A percentile compares a stretch with the other conserved stretches of the same genome.
Conservation (phyloP, 2,113 vertebrate genomes). For the Gnathonemus longibarbis region DNA sequence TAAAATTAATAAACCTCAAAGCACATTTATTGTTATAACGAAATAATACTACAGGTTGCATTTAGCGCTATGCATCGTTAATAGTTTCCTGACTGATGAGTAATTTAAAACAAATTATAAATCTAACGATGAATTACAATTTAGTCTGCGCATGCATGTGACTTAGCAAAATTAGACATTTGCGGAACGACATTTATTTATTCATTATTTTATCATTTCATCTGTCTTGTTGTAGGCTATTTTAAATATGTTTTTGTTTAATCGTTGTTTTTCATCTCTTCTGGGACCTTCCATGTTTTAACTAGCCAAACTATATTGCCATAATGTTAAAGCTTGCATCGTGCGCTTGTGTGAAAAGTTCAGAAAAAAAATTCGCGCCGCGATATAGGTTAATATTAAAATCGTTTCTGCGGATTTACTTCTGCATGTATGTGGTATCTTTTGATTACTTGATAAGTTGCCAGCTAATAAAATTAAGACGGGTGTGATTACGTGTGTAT, state of each 20-base stretch:
- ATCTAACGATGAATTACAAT: not conserved
- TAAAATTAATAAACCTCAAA: not conserved
- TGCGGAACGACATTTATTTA: not conserved
- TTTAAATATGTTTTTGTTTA: not conserved
- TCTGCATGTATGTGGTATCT: not conserved
- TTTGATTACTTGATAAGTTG: not conserved
- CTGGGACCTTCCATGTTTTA: not conserved
- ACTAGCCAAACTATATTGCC: not conserved
- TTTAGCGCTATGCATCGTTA: not conserved
- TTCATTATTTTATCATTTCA: not conserved
- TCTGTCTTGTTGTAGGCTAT: not conserved
- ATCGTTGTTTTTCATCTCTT: not conserved
- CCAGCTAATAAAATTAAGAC: not conserved
- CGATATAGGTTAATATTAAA: not conserved
- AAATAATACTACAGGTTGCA: not conserved
- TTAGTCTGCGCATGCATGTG: not conserved
- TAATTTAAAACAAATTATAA: not conserved
- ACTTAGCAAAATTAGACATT: not conserved
- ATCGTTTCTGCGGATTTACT: not conserved
- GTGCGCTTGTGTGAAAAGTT: not conserved
- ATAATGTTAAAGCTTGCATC: not conserved
- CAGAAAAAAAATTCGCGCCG: not conserved
- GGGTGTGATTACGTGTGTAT: not conserved
- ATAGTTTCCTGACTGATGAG: not conserved
- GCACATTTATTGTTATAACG: not conserved